Evolutionary conservation across 2,113 vertebrate species (phyloP).

Genomic region (Archilochus colubris): DNA sequence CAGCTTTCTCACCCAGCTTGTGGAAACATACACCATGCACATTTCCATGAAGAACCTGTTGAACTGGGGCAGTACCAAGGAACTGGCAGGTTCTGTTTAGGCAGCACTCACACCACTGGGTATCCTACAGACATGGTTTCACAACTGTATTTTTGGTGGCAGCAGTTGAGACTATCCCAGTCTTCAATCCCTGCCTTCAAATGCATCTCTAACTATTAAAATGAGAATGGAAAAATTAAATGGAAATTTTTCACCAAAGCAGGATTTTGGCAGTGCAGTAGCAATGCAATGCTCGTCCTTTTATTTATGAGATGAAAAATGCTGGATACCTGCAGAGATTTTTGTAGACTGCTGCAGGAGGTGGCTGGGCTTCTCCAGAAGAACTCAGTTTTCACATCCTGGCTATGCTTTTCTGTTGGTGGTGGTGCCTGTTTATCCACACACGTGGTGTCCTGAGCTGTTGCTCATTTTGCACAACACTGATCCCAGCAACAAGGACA

Average conservation of each 20-base stretch:
- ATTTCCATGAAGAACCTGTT: not conserved
- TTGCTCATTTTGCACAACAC: slow-evolving; percentile 1
- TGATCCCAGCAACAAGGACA: not conserved
- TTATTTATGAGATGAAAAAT: not conserved
- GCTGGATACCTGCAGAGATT: not conserved
- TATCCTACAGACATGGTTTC: not conserved
- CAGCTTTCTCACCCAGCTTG: not conserved
- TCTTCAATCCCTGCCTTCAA: not conserved
- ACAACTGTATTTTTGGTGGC: not conserved
- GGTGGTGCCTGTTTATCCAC: not conserved
- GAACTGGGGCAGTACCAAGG: not conserved
- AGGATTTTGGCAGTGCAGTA: not conserved
- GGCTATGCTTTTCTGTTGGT: not conserved
- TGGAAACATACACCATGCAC: not conserved
- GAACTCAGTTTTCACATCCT: not conserved
- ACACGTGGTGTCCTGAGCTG: not conserved
- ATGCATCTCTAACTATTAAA: not conserved
- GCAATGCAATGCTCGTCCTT: not conserved
- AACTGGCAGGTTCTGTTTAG: not conserved
- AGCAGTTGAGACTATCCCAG: not conserved
- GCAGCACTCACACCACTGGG: not conserved
- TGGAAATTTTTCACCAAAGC: not conserved
- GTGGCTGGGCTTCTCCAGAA: not conserved
- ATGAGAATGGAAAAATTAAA: not conserved
- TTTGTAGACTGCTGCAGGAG: not conserved